Evolutionary conservation across 1,140 invertebrate species (phyloP), one percentile per base, ranked within the genome.

Genomic region (Drosophila bifasciata): DNA sequence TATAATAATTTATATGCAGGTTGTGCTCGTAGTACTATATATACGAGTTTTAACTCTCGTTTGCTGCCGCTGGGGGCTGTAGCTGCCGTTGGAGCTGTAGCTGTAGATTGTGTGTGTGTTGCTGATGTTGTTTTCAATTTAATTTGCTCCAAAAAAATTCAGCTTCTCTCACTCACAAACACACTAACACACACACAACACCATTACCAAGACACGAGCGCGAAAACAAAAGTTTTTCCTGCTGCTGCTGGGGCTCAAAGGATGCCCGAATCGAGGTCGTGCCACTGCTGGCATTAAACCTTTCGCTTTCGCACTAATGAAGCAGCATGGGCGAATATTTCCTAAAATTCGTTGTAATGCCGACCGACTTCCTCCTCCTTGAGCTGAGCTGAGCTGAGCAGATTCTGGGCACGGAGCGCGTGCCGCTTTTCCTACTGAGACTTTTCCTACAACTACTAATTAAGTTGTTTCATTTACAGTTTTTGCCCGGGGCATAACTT

Each of bases 381-480:
- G 19, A 15, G 40, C 46, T 51, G 46, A 36, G 46, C 48, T 15
- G 53, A 6, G 19, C 17, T 44, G 15, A 17, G 59, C 62, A 23
- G 41, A 68, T 68, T 67, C 41, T 15, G 49, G 55, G 67, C 68
- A 48, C 66, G 46, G 40, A 28, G 62, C 68, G 63, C 68, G 63
- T 51, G 66, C 62, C 44, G 66, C 62, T 68, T 68, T 69, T 58
- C 56, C 55, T 49, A n/a, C n/a, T 51, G 73, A 77, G 74, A 76
- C 61, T n/a, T n/a, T n/a, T n/a, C n/a, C 61, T 59, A 49, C 64
- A 77, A 64, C 81, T 77, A 76, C 86, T 90, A 90, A 90, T 90
- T 90, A 90, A 90, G 79, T 90, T 90, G 86, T 90, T 90, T 83
- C 81, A 83, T 81, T 81, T 79, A 72, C 70, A 67, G 58, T 86